Conservation (phyloP, 2,113 vertebrate genomes). For the Anolis sagrei region DNA sequence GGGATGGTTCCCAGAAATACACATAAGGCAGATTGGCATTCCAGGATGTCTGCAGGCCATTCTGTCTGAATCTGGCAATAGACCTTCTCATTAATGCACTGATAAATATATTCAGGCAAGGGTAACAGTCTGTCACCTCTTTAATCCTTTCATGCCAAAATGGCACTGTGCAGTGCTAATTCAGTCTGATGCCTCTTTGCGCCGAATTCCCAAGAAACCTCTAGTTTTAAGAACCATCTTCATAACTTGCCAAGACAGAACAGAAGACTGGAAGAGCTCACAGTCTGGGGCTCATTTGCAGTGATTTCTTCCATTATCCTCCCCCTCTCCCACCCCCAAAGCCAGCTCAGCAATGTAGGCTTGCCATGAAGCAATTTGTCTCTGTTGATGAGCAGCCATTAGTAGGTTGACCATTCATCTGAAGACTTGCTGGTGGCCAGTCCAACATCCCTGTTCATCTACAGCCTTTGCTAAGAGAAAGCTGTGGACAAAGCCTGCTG, state of each 20-base stretch:
- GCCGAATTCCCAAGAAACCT: not conserved
- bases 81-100: slow-evolving; percentile 21
- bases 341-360: rapidly evolving
- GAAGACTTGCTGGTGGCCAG: rapidly evolving
- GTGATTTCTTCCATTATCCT: not conserved
- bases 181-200: not conserved
- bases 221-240: slow-evolving; percentile 1
- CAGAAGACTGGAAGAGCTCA: not conserved
- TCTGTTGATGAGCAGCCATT: not conserved
- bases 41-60: not conserved
- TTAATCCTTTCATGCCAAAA: not conserved
- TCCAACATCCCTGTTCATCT: not conserved
- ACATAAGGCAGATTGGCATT: not conserved
- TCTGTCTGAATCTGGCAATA: not conserved
- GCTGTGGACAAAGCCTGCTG: not conserved
- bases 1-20: not conserved
- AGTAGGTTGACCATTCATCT: slow-evolving; percentile 21
- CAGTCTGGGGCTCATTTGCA: not conserved
- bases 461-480: not conserved
- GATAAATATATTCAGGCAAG: slow-evolving; percentile 18
- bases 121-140: slow-evolving; percentile 20
- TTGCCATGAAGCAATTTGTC: not conserved
- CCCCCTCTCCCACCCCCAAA: not conserved
- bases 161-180: not conserved
- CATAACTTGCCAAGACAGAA: slow-evolving; percentile 32